A percentile compares a stretch with the other conserved stretches of the same genome.
These are phyloP conservation scores for Halocynthia aurantium DNA, from an alignment of 23 tunicate species.

Conservation along the genomic window DNA sequence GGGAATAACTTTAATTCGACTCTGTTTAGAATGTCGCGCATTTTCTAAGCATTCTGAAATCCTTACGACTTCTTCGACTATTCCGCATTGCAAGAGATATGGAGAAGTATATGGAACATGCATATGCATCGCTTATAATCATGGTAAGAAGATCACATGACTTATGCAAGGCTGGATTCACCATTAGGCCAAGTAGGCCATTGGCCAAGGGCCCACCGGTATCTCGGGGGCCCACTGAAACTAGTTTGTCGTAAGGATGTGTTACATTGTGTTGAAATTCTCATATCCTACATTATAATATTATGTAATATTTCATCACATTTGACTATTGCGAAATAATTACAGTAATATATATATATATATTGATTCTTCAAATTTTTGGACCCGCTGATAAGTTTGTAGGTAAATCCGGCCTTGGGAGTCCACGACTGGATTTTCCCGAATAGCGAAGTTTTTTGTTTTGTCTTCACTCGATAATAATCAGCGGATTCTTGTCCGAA, in stretches of 20 bases:
- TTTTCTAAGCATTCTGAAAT: conserved; percentile 47
- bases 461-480: not conserved
- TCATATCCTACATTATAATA: too few species aligned
- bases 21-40: not conserved
- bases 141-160: conserved; percentile 30
- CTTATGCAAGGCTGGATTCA: not conserved
- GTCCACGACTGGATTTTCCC: too few species aligned
- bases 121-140: conserved; percentile 57
- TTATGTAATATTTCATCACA: too few species aligned
- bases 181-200: not conserved
- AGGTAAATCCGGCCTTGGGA: too few species aligned
- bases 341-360: too few species aligned
- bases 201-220: not conserved
- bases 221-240: too few species aligned
- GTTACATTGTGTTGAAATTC: too few species aligned
- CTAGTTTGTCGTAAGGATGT: too few species aligned
- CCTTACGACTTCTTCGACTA: conserved; percentile 55
- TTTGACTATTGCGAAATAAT: too few species aligned
- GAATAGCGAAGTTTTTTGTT: too few species aligned
- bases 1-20: not conserved
- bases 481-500: not conserved
- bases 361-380: too few species aligned
- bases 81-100: conserved; percentile 67
- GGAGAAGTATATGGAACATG: conserved; percentile 55
- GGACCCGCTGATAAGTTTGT: too few species aligned